Evolutionary conservation across 2,888 invertebrate genomes (phyloP), one percentile per base, ranked within the genome.

Genomic region (Drosophila sordidula): DNA sequence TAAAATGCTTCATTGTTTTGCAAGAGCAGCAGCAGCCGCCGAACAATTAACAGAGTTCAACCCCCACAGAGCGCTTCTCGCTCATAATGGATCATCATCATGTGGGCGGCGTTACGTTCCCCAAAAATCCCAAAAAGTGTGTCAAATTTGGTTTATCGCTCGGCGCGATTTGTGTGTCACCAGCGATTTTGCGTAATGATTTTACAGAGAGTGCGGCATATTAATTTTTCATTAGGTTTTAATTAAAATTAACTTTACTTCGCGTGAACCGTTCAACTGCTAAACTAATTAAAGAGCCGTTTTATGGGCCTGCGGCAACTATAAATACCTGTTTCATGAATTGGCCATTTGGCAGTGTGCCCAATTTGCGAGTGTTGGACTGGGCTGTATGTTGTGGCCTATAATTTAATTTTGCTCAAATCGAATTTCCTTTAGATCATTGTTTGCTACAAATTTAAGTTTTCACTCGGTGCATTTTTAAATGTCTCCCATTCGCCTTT

Each of bases 181-280:
- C 51, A 55, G 42, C 34, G 34, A 56, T 44, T 58, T 61, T 41
- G 44, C 54, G 69, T 70, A 61, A 67, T 67, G 26, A 41, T 58
- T 45, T 8, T 39, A 12, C 32, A 14, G 44, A 72, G 58, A 66
- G 66, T 67, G 64, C 6, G 32, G 52, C 64, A 67, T 25, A 62
- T 69, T 64, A 65, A 74, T 58, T 62, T 66, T 79, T 76, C 74
- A 65, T 77, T 70, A 69, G 63, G 49, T 56, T 68, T 67, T 68
- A 71, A 77, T 80, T 75, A 63, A 75, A 70, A 39, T 44, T 56
- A 62, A 54, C n/a, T 32, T 36, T 16, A 34, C 22, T 25, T 66
- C 46, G 42, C 34, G 34, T n/a, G 39, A 68, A 46, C 42, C 65
- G 47, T 63, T 61, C 49, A 58, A 44, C 49, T 68, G 68, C 47